These are phyloP conservation scores for Dicrostonyx torquatus DNA, from an alignment of 2,797 vertebrate genomes.

Conservation along the genomic window DNA sequence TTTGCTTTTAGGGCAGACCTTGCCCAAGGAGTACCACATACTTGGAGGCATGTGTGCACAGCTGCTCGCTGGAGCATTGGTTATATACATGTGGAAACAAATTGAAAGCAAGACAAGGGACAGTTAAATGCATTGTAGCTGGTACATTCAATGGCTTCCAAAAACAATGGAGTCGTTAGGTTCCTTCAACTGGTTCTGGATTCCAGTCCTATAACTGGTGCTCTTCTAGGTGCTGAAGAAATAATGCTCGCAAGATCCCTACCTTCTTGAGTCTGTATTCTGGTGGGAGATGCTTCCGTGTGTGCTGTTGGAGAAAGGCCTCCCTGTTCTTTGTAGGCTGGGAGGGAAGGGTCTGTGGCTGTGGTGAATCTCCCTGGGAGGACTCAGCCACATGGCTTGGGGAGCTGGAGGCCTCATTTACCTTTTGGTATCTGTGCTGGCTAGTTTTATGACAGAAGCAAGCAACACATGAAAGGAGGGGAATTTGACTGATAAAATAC, in stretches of 20 bases:
- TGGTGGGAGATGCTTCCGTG: background rate
- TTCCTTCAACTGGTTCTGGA: background rate
- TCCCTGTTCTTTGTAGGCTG: background rate
- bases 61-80: background rate
- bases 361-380: background rate
- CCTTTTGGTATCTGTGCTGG: background rate
- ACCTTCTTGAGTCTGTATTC: background rate
- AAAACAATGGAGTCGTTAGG: background rate
- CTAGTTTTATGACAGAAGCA: background rate
- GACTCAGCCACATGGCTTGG: background rate
- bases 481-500: background rate
- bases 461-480: background rate
- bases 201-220: background rate
- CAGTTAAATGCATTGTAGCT: background rate
- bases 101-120: background rate
- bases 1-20: background rate
- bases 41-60: background rate
- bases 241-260: background rate
- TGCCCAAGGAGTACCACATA: background rate
- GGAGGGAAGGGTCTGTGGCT: background rate
- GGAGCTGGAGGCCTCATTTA: background rate
- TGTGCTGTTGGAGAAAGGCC: background rate
- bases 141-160: background rate
- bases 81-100: background rate
- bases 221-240: background rate